These are phyloP conservation scores for Calliopsis andreniformis DNA, from an alignment of 1,140 invertebrate genomes.

Conservation along the genomic window DNA sequence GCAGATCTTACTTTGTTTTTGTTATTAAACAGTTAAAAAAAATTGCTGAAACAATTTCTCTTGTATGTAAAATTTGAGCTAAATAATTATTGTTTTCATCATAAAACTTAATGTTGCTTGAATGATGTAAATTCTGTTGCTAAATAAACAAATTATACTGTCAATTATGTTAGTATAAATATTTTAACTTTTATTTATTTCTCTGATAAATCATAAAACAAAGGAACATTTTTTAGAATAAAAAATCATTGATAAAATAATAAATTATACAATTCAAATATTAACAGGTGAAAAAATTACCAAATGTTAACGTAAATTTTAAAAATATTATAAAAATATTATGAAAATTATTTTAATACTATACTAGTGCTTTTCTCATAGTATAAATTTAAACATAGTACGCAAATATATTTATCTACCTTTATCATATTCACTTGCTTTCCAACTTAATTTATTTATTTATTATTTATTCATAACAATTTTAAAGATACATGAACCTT, in stretches of 20 bases:
- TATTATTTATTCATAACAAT: neutral
- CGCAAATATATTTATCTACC: no score
- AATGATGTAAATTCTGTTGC: no score
- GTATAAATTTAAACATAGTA: slow-evolving; percentile 19
- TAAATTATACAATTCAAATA: slow-evolving; percentile 44
- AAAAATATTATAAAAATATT: slow-evolving; percentile 34
- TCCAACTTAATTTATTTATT: slow-evolving; percentile 30
- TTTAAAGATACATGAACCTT: neutral
- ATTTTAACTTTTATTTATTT: slow-evolving; percentile 9
- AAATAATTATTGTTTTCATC: neutral
- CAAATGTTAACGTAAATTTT: slow-evolving; percentile 13
- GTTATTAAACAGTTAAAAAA: no score
- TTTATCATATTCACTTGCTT: no score
- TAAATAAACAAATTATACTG: slow-evolving; percentile 1
- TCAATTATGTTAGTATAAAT: neutral
- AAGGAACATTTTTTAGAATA: slow-evolving; percentile 8
- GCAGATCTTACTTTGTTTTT: neutral
- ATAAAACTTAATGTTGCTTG: neutral
- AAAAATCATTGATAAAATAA: slow-evolving; percentile 1
- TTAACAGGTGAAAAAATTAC: slow-evolving; percentile 44
- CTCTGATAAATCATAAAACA: slow-evolving; percentile 4
- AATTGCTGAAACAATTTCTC: neutral
- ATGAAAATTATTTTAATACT: slow-evolving; percentile 41
- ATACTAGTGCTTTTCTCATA: slow-evolving; percentile 56
- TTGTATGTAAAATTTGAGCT: neutral